These are phyloP conservation scores for Steatornis caripensis DNA, from an alignment of 2,113 vertebrate genomes.

Conservation along the genomic window DNA sequence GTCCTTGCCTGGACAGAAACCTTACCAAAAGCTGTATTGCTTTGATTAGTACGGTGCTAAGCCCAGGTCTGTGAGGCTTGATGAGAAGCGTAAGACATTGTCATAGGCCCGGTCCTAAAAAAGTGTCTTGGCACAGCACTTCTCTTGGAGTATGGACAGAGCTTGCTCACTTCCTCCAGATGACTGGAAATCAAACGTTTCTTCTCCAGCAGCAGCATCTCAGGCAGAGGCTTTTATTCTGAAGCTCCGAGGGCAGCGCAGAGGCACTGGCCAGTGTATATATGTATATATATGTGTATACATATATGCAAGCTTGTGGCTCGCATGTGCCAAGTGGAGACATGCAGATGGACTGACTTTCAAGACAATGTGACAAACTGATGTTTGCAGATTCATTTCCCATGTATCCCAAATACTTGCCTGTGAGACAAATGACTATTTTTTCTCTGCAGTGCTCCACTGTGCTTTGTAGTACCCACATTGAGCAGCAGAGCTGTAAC, in stretches of 20 bases:
- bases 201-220: too few relatives aligned
- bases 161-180: not conserved
- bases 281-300: too few relatives aligned
- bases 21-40: not conserved
- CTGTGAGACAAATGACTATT: not conserved
- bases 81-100: not conserved
- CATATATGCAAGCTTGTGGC: too few relatives aligned
- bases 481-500: not conserved
- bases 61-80: not conserved
- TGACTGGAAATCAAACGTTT: too few relatives aligned
- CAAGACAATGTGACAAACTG: not conserved
- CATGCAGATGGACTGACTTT: not conserved
- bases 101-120: not conserved
- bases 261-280: too few relatives aligned
- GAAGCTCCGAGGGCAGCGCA: too few relatives aligned
- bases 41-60: not conserved
- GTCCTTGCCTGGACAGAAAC: not conserved
- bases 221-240: too few relatives aligned
- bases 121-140: not conserved
- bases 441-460: not conserved
- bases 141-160: not conserved
- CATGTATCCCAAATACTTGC: not conserved
- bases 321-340: not conserved
- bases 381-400: not conserved
- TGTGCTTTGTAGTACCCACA: not conserved